Evolutionary conservation across 2,797 vertebrate genomes (phyloP).

Genomic region (Poeciliopsis turneri): DNA sequence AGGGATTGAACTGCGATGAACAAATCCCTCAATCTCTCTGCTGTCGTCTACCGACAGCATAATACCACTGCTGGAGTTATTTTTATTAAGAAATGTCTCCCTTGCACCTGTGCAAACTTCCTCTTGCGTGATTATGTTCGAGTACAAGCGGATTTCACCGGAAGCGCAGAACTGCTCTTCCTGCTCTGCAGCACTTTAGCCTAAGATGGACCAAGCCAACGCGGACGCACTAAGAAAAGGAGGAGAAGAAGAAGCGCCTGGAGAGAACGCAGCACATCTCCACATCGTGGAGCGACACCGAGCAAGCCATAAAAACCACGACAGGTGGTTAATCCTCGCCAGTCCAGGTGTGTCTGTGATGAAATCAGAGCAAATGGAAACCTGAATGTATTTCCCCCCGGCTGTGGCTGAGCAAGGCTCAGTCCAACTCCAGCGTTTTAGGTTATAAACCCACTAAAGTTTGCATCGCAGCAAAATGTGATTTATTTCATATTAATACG

Average conservation of each 20-base stretch:
- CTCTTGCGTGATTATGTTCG: conserved; percentile 31
- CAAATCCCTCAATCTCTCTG: conserved; percentile 24
- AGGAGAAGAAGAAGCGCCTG: conserved; percentile 16
- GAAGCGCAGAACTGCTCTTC: conserved; percentile 36
- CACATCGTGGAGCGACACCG: conserved; percentile 43
- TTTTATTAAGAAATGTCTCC: conserved; percentile 30
- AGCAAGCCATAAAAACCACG: conserved; percentile 79
- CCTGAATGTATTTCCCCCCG: conserved; percentile 70
- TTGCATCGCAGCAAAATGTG: conserved; percentile 28
- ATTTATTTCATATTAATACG: conserved; percentile 52
- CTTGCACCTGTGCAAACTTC: conserved; percentile 27
- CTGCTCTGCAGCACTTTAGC: conserved; percentile 77
- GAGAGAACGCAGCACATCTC: conserved; percentile 22
- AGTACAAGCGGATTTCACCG: conserved; percentile 21
- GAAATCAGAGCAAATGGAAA: conserved; percentile 62
- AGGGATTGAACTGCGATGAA: conserved; percentile 20
- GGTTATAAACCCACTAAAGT: conserved; percentile 33
- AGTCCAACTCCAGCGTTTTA: conserved; percentile 58
- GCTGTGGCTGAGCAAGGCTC: conserved; percentile 48
- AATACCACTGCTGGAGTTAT: conserved; percentile 16
- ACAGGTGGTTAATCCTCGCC: conserved; percentile 71
- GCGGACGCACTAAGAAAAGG: conserved; percentile 48
- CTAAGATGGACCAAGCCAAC: conserved; percentile 61
- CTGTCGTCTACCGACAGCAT: conserved; percentile 35
- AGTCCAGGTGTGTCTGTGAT: conserved; percentile 74